Percentiles rank a stretch among this genome's conserved stretches.
Conservation (phyloP, 1,140 invertebrate genomes). For the Pteromalus puparum region DNA sequence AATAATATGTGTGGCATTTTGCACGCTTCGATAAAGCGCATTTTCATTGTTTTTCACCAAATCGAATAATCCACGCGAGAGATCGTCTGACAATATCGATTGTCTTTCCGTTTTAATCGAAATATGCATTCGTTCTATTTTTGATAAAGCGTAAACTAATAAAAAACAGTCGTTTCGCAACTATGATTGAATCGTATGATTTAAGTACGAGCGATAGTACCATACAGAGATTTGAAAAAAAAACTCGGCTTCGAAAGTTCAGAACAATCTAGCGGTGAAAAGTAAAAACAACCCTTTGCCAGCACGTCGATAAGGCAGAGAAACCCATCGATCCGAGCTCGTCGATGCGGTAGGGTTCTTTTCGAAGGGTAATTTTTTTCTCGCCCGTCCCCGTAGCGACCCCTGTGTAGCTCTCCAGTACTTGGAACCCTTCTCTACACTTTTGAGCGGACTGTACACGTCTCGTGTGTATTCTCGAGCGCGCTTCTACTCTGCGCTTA, state of each 20-base stretch:
- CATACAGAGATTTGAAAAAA: background rate
- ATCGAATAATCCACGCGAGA: background rate
- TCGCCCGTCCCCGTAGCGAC: slow-evolving; percentile 42
- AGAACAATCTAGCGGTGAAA: slow-evolving; percentile 67
- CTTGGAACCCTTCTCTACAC: background rate
- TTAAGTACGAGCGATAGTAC: no score
- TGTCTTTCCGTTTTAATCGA: no score
- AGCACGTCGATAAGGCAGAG: slow-evolving; percentile 68
- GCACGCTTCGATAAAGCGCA: background rate
- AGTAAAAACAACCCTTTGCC: slow-evolving; percentile 58
- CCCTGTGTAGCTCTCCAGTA: slow-evolving; percentile 8
- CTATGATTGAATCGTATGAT: no score
- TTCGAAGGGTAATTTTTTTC: slow-evolving; percentile 67
- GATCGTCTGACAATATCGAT: no score
- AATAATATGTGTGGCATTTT: background rate
- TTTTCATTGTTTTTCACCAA: background rate
- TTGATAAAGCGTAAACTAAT: no score
- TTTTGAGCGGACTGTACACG: background rate
- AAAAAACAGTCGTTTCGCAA: no score
- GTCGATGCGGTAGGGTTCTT: slow-evolving; percentile 71
- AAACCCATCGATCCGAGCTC: slow-evolving; percentile 54
- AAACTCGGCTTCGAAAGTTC: slow-evolving; percentile 39
- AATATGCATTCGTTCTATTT: no score
- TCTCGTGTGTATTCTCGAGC: background rate
- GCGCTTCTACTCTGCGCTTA: no score